Conservation (phyloP, 2,113 vertebrate species). For the Taxidea taxus region DNA sequence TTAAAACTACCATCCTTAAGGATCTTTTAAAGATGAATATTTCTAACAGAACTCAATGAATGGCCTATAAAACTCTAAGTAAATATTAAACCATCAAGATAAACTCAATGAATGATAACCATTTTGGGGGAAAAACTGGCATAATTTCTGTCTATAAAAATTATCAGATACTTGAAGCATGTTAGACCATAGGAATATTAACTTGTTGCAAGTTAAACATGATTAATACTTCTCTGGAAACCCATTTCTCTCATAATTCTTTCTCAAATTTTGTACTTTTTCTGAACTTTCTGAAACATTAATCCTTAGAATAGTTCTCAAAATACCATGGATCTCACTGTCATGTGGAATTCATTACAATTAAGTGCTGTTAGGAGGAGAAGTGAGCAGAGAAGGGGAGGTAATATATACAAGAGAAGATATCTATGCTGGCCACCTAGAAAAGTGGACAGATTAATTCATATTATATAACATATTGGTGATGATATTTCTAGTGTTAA, state of each 20-base stretch:
- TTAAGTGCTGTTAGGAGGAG: background rate
- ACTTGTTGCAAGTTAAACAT: conserved; percentile 30
- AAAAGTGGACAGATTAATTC: background rate
- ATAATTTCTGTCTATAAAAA: conserved; percentile 38
- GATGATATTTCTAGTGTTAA: background rate
- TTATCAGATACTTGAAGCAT: background rate
- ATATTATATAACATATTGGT: background rate
- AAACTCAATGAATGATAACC: background rate
- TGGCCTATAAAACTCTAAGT: background rate
- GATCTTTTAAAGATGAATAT: conserved; percentile 3
- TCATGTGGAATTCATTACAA: background rate
- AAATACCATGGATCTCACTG: background rate
- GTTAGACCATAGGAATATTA: background rate
- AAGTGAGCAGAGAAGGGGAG: background rate
- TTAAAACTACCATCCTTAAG: background rate
- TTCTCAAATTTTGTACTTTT: conserved; percentile 35
- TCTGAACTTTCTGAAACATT: conserved; percentile 57
- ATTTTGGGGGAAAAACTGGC: background rate
- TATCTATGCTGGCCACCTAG: background rate
- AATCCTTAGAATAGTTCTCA: conserved; percentile 24
- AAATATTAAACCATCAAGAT: conserved; percentile 13
- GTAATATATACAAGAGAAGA: background rate
- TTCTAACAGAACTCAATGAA: background rate
- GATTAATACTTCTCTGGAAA: conserved; percentile 49
- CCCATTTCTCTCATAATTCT: background rate